Evolutionary conservation across 1,140 invertebrate genomes (phyloP).

Genomic region (Samia ricini): DNA sequence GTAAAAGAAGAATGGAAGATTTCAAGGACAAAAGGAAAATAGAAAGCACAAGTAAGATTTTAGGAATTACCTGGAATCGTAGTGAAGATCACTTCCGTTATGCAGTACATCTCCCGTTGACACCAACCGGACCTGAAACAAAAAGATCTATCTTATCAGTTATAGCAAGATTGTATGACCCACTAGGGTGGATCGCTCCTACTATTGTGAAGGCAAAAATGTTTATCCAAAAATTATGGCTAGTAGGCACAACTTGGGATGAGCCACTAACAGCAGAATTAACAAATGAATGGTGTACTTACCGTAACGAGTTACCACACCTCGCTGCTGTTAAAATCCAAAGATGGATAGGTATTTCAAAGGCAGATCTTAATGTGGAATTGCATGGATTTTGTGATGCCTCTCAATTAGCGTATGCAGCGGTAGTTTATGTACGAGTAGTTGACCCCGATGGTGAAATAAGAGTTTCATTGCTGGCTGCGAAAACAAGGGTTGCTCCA

Average conservation of each 20-base stretch:
- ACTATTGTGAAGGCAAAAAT: conserved; percentile 1
- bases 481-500: not conserved
- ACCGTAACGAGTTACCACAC: not conserved
- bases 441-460: not conserved
- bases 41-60: conserved; percentile 5
- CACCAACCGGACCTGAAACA: not conserved
- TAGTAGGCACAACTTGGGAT: conserved; percentile 6
- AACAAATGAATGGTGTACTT: conserved; percentile 6
- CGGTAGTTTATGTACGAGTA: not conserved
- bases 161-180: conserved; percentile 8
- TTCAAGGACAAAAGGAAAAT: conserved; percentile 9
- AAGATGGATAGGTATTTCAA: not conserved
- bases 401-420: not conserved
- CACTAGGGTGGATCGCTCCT: conserved; percentile 6
- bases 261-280: not conserved
- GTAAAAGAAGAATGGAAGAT: not conserved
- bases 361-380: not conserved
- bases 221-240: conserved; percentile 8
- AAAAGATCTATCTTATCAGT: conserved; percentile 9
- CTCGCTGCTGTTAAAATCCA: not conserved
- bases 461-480: not conserved
- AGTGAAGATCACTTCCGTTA: not conserved
- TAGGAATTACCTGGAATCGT: conserved; percentile 8
- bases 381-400: conserved; percentile 2
- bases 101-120: not conserved